Percentiles rank a stretch among this genome's conserved stretches.
Evolutionary conservation across 1,140 invertebrate species (phyloP).

Genomic region (Drosophila albomicans): DNA sequence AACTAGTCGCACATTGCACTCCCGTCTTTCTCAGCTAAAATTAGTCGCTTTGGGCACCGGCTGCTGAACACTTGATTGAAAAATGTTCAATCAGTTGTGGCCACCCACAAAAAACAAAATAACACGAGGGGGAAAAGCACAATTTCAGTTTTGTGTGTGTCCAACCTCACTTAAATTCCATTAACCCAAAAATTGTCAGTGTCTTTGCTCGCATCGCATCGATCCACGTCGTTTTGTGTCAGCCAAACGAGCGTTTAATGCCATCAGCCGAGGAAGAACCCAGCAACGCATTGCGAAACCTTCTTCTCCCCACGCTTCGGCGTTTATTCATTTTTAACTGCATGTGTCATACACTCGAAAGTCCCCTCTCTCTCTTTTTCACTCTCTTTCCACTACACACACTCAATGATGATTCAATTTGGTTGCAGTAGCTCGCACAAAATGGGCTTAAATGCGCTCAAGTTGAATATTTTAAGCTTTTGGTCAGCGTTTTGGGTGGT

Average conservation of each 20-base stretch:
- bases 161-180: slow-evolving; percentile 67
- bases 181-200: slow-evolving; percentile 66
- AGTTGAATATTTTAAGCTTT: slow-evolving; percentile 61
- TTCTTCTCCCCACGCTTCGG: not conserved
- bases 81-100: slow-evolving; percentile 53
- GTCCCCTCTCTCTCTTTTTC: not conserved
- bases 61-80: slow-evolving; percentile 57
- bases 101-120: not conserved
- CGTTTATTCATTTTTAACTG: slow-evolving; percentile 78
- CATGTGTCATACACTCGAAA: slow-evolving; percentile 49
- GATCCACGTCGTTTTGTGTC: slow-evolving; percentile 57
- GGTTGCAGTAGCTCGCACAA: slow-evolving; percentile 56
- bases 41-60: slow-evolving; percentile 49
- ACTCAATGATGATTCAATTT: slow-evolving; percentile 77
- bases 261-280: slow-evolving; percentile 36
- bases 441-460: slow-evolving; percentile 66
- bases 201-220: slow-evolving; percentile 48
- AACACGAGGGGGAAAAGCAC: slow-evolving; percentile 10
- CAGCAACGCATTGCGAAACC: slow-evolving; percentile 22
- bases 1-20: slow-evolving; percentile 9
- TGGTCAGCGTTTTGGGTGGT: slow-evolving; percentile 60
- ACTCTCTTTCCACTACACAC: slow-evolving; percentile 2
- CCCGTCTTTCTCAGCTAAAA: slow-evolving; percentile 22
- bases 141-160: slow-evolving; percentile 18
- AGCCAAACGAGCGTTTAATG: slow-evolving; percentile 74